A percentile compares a stretch with the other conserved stretches of the same genome.
phyloP scores from a whole-genome alignment of 2,888 invertebrate species.

The Spodoptera picta region DNA sequence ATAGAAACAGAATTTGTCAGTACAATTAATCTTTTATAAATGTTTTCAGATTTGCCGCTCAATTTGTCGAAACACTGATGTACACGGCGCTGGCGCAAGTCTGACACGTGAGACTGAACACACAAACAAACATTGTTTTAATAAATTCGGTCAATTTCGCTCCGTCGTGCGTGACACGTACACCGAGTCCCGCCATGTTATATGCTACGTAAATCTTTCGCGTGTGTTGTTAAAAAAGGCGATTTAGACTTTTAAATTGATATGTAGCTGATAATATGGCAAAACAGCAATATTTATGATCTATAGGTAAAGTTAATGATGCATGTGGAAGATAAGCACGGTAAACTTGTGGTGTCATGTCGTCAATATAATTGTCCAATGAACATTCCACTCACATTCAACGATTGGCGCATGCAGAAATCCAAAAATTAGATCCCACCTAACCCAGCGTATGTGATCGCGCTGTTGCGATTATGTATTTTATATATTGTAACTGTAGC shows the following conservation, averaged over 20 bases:
- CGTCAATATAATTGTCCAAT: constrained; percentile 63
- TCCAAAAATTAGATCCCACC: constrained; percentile 85
- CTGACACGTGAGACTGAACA: constrained; percentile 75
- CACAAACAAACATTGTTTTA: constrained; percentile 66
- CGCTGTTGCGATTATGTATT: constrained; percentile 66
- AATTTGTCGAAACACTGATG: constrained; percentile 95
- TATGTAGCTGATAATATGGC: constrained; percentile 52
- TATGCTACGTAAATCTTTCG: constrained; percentile 36
- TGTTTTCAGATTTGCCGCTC: constrained; percentile 94
- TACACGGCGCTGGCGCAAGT: constrained; percentile 65
- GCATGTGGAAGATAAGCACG: constrained; percentile 63
- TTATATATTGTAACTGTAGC: constrained; percentile 67
- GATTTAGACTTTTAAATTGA: constrained; percentile 56
- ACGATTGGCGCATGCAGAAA: constrained; percentile 75
- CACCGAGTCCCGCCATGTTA: constrained; percentile 31
- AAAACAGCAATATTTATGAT: constrained; percentile 60
- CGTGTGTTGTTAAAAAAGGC: constrained; percentile 47
- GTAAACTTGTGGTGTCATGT: constrained; percentile 68
- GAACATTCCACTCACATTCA: constrained; percentile 81
- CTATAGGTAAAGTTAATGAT: constrained; percentile 39
- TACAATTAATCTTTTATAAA: no score
- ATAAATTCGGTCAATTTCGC: constrained; percentile 58
- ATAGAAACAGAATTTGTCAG: no score
- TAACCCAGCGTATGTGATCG: constrained; percentile 73
- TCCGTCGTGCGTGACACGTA: constrained; percentile 47